Evolutionary conservation across 2,797 vertebrate genomes (phyloP), one percentile per base, ranked within the genome.

Genomic region (Sebastes kiyomatsui): DNA sequence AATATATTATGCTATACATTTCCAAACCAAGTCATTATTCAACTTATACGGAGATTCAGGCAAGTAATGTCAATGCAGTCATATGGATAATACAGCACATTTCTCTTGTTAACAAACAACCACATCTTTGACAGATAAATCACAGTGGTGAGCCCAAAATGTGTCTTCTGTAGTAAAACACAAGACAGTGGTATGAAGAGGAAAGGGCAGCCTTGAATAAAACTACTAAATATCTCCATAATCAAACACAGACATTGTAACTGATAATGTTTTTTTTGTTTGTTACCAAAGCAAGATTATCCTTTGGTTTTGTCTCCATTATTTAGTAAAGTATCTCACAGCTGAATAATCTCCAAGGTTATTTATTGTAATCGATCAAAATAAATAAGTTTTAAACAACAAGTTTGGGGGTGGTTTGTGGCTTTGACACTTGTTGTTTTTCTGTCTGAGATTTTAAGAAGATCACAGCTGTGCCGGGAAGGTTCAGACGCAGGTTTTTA

Each of bases 401-500:
- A 64, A 7, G 4, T 55, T 72, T 46, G 3, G 1, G 18, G 2
- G 27, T 16, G 28, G 4, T 61, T 25, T 22, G 54, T 20, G 25
- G 12, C 11, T 59, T 28, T 49, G 16, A 35, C 4, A 1, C 4
- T 52, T 56, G 2, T 33, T 55, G 9, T 20, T 60, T 64, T 42
- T 27, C 14, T 6, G 1, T 66, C 69, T 33, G 70, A 74, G 22
- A n/a, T 46, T 75, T 71, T 16, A 55, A 8, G 79, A 82, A 6
- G 79, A 82, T 77, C 88, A 52, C 88, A 87, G 86, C 81, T 92
- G 88, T 59, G 82, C 30, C 7, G 14, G 54, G 16, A 56, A 52
- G 81, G 72, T 54, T 73, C 23, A 3, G 58, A 71, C 16, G 5
- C 35, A 81, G 59, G 73, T 75, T 89, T 69, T 68, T 23, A 76